Conservation (phyloP, 1,140 invertebrate genomes). For the Solenopsis fugax region DNA sequence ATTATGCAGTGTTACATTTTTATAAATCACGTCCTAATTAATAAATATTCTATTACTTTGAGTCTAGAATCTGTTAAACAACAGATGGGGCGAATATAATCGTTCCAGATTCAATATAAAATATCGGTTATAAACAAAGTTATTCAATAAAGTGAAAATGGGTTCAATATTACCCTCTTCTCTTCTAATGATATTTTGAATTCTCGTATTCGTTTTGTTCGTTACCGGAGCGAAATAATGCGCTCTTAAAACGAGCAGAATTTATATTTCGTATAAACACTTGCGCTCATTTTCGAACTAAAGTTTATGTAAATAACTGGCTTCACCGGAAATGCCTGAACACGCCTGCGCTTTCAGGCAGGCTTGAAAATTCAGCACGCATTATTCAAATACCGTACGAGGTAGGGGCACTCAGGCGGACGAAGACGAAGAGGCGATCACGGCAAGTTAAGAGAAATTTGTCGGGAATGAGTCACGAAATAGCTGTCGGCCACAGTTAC, state of each 20-base stretch:
- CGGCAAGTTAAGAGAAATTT: constrained; percentile 64
- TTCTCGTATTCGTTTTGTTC: not conserved
- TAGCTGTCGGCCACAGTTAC: constrained; percentile 61
- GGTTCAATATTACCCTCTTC: too few relatives aligned
- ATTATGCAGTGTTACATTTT: too few relatives aligned
- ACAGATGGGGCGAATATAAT: too few relatives aligned
- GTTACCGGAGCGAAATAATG: not conserved
- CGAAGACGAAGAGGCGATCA: constrained; percentile 65
- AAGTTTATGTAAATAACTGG: constrained; percentile 42
- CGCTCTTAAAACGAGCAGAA: not conserved
- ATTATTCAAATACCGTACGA: constrained; percentile 57
- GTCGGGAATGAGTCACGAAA: constrained; percentile 69
- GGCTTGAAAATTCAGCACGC: constrained; percentile 55
- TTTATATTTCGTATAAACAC: constrained; percentile 43
- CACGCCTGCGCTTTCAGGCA: constrained; percentile 20
- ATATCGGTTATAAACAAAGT: too few relatives aligned
- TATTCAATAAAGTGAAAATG: too few relatives aligned
- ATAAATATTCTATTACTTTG: too few relatives aligned
- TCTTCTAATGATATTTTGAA: not conserved
- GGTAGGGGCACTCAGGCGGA: constrained; percentile 35
- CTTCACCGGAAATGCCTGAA: constrained; percentile 28
- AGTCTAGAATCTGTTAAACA: too few relatives aligned
- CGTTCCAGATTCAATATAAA: too few relatives aligned
- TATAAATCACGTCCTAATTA: too few relatives aligned
- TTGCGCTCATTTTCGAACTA: constrained; percentile 5